phyloP scores from a whole-genome alignment of 2,888 invertebrate species.

The Polydrusus pterygomalis region DNA sequence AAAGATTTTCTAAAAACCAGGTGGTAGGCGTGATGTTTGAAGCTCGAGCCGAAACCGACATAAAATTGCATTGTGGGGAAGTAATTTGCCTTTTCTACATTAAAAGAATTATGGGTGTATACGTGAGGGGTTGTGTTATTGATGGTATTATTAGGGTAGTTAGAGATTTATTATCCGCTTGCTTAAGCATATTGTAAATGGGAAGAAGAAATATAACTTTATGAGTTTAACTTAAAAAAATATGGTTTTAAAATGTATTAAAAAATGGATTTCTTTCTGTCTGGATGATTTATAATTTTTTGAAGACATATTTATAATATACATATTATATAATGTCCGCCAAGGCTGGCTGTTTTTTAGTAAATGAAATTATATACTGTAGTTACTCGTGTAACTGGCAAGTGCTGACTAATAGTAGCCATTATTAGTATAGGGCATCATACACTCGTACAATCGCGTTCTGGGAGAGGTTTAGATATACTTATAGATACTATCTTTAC shows the following conservation, averaged over 20 bases:
- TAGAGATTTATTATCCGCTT: slow-evolving; percentile 56
- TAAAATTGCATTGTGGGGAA: slow-evolving; percentile 56
- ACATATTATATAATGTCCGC: too few species aligned
- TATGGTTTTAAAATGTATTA: neutral
- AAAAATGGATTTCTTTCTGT: too few species aligned
- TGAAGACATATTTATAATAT: too few species aligned
- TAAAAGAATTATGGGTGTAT: slow-evolving; percentile 42
- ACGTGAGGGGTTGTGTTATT: slow-evolving; percentile 58
- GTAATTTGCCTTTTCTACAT: slow-evolving; percentile 47
- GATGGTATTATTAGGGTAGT: slow-evolving; percentile 53
- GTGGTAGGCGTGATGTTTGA: slow-evolving; percentile 69
- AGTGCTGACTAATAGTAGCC: too few species aligned
- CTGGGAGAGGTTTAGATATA: too few species aligned
- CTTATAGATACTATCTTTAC: too few species aligned
- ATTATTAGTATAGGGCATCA: too few species aligned
- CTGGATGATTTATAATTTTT: too few species aligned
- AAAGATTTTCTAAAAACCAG: slow-evolving; percentile 65
- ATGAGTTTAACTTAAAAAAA: slow-evolving; percentile 30
- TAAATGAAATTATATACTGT: too few species aligned
- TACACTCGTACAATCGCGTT: too few species aligned
- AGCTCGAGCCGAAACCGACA: slow-evolving; percentile 54
- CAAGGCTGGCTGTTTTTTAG: too few species aligned
- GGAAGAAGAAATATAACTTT: slow-evolving; percentile 30
- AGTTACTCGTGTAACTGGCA: too few species aligned
- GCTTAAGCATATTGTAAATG: slow-evolving; percentile 47